Conservation (phyloP, 2,113 vertebrate species). For the Gavia stellata region DNA sequence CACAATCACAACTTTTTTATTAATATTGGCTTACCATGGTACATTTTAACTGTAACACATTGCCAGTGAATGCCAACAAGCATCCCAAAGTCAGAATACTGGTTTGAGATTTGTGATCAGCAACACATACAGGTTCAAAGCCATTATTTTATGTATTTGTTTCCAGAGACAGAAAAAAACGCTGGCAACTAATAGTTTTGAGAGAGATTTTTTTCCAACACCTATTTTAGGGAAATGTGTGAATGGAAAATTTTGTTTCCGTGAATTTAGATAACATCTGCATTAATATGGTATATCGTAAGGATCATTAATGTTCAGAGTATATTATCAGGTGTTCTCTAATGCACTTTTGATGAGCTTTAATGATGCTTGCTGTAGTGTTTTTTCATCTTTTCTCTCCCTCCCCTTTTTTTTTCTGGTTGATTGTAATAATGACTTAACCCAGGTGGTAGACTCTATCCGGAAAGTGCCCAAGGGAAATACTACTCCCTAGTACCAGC, state of each 20-base stretch:
- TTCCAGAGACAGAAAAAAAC: neutral
- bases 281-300: conserved; percentile 56
- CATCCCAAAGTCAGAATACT: neutral
- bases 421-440: conserved; percentile 71
- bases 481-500: conserved; percentile 70
- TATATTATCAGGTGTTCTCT: conserved; percentile 71
- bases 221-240: neutral
- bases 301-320: conserved; percentile 68
- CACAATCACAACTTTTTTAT: neutral
- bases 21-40: neutral
- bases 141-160: neutral
- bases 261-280: conserved; percentile 52
- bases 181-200: neutral
- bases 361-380: conserved; percentile 68
- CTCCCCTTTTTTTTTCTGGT: conserved; percentile 1
- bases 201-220: neutral
- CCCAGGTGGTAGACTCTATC: conserved; percentile 70
- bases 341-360: conserved; percentile 71
- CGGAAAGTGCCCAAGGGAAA: conserved; percentile 67
- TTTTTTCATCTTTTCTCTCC: conserved; percentile 43
- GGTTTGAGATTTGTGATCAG: neutral
- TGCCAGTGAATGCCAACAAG: neutral
- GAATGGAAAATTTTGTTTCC: conserved; percentile 31
- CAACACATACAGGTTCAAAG: neutral
- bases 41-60: neutral